These are phyloP conservation scores for Corydoras maculifer DNA, from an alignment of 2,113 vertebrate genomes.

Conservation along the genomic window DNA sequence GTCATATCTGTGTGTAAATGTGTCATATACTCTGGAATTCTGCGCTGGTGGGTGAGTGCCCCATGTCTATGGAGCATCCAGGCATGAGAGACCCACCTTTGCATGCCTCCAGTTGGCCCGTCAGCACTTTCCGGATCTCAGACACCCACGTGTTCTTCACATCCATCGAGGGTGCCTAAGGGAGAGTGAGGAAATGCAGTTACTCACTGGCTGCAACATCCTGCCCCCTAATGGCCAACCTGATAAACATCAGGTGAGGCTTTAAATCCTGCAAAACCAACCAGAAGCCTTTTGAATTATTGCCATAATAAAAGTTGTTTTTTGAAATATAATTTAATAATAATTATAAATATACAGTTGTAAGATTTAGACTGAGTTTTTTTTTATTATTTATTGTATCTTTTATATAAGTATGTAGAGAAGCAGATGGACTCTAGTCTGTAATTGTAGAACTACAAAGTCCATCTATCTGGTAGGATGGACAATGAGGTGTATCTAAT, in stretches of 20 bases:
- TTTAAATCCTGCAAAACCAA: too few relatives aligned
- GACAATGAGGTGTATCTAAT: too few relatives aligned
- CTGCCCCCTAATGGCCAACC: constrained; percentile 46
- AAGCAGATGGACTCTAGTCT: too few relatives aligned
- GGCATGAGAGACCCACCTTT: constrained; percentile 67
- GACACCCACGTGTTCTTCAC: constrained; percentile 91
- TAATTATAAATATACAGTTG: too few relatives aligned
- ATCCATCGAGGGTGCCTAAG: constrained; percentile 85
- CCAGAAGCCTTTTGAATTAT: background rate
- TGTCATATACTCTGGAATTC: too few relatives aligned
- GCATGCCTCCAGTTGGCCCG: constrained; percentile 80
- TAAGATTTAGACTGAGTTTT: too few relatives aligned
- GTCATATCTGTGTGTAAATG: too few relatives aligned
- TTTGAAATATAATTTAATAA: background rate
- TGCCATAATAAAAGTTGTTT: background rate
- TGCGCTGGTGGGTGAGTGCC: background rate
- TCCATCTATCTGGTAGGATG: too few relatives aligned
- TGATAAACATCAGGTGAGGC: too few relatives aligned
- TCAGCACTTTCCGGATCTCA: constrained; percentile 88
- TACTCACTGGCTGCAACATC: background rate
- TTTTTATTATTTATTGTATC: too few relatives aligned
- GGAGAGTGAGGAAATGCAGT: constrained; percentile 29
- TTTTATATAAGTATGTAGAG: too few relatives aligned
- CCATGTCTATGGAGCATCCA: background rate
- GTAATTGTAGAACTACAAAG: too few relatives aligned